Evolutionary conservation across 1,140 invertebrate species (phyloP).

Genomic region (roundworm (Caenorhabditis elegans)): WBcel235 BX284605.5:20774001-20774500

Average conservation of each 20-base stretch:
- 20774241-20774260: neutral
- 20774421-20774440: too few species aligned
- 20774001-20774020: neutral
- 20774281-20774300: conserved; percentile 4
- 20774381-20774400: too few species aligned
- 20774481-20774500: too few species aligned
- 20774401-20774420: too few species aligned
- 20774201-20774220: neutral
- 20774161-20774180: neutral
- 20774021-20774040: conserved; percentile 34
- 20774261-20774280: neutral
- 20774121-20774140: conserved; percentile 4
- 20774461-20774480: too few species aligned
- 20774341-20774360: neutral
- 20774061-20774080: neutral
- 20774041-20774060: conserved; percentile 37
- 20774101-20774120: neutral
- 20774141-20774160: neutral
- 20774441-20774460: too few species aligned
- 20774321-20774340: neutral
- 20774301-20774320: neutral
- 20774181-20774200: neutral
- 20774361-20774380: too few species aligned
- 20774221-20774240: neutral
- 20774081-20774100: neutral